Conservation (phyloP, 1,140 invertebrate genomes). For the Dryas iulia region DNA sequence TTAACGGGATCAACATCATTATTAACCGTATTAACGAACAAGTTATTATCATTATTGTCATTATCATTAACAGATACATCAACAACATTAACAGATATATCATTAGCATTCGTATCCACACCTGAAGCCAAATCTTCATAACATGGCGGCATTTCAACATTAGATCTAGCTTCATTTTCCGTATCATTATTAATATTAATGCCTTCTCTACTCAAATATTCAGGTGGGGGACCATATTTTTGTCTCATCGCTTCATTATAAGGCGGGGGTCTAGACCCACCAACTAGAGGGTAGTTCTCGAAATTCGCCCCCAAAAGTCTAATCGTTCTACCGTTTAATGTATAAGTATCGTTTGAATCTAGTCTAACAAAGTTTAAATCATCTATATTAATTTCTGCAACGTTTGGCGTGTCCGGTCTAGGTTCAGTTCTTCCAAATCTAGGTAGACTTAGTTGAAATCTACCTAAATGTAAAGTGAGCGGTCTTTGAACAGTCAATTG, state of each 20-base stretch:
- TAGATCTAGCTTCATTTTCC: constrained; percentile 51
- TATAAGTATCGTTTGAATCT: constrained; percentile 64
- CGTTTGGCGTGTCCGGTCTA: constrained; percentile 62
- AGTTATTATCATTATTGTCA: constrained; percentile 2
- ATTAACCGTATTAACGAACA: constrained; percentile 19
- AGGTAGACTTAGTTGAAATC: constrained; percentile 67
- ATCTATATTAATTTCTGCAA: constrained; percentile 56
- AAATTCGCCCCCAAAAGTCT: constrained; percentile 64
- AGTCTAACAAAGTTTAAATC: constrained; percentile 59
- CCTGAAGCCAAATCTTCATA: constrained; percentile 56
- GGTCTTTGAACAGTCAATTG: constrained; percentile 44
- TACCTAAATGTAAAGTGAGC: constrained; percentile 59
- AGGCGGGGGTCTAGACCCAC: constrained; percentile 78
- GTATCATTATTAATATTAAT: constrained; percentile 38
- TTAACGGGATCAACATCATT: constrained; percentile 12
- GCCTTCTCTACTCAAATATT: constrained; percentile 79
- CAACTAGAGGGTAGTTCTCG: constrained; percentile 57
- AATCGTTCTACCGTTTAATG: constrained; percentile 70
- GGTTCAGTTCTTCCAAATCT: constrained; percentile 47
- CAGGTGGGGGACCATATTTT: constrained; percentile 81
- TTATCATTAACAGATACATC: constrained; percentile 11
- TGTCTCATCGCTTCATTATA: constrained; percentile 80
- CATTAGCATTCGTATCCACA: constrained; percentile 37
- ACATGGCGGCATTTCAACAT: constrained; percentile 66
- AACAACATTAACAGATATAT: constrained; percentile 4